These are phyloP conservation scores for Brienomyrus brachyistius DNA, from an alignment of 2,113 vertebrate species.

Conservation along the genomic window DNA sequence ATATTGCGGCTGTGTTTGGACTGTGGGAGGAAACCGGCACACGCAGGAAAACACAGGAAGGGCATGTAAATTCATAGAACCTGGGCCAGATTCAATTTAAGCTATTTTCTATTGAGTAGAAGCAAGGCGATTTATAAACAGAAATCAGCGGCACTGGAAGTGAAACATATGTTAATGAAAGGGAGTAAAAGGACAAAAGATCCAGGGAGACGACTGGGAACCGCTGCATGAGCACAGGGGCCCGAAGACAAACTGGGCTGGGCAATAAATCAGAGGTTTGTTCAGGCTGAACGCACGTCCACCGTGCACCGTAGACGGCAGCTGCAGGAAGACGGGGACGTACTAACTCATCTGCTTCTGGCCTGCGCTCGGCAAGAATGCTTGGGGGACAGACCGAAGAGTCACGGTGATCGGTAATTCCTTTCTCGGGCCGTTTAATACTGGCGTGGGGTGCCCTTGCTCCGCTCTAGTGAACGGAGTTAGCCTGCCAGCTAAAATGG, in stretches of 20 bases:
- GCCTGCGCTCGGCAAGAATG: neutral
- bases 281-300: neutral
- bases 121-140: neutral
- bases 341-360: neutral
- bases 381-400: neutral
- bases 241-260: neutral
- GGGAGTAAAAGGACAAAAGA: neutral
- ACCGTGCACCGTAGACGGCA: neutral
- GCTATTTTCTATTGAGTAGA: neutral
- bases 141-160: neutral
- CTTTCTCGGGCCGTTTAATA: neutral
- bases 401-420: neutral
- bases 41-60: neutral
- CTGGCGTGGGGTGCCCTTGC: no score
- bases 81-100: neutral
- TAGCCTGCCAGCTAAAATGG: neutral
- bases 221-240: no score
- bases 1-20: neutral
- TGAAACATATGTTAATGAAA: neutral
- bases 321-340: neutral
- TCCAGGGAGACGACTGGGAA: neutral
- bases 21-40: neutral
- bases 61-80: neutral
- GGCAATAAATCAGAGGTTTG: neutral
- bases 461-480: neutral